Conservation (phyloP, 2,888 invertebrate species). For the Platynereis dumerilii region DNA sequence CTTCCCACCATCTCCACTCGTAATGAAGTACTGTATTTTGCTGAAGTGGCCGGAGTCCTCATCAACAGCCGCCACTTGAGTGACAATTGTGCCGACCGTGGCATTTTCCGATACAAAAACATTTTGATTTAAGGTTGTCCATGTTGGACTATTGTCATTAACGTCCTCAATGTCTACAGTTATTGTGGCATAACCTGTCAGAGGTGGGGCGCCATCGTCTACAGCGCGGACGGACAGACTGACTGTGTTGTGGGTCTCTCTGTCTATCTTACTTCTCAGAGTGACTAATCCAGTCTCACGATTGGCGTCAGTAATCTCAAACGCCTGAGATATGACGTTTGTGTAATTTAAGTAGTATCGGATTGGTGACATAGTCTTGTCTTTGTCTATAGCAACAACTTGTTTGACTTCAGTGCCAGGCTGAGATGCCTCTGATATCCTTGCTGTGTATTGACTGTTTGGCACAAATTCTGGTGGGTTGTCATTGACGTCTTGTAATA, state of each 20-base stretch:
- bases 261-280: slow-evolving; percentile 23
- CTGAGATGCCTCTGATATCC: slow-evolving; percentile 31
- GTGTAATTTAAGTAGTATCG: slow-evolving; percentile 27
- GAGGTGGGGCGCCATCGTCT: slow-evolving; percentile 24
- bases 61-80: slow-evolving; percentile 30
- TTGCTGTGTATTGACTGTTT: slow-evolving; percentile 14
- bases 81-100: slow-evolving; percentile 21
- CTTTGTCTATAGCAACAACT: slow-evolving; percentile 29
- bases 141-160: slow-evolving; percentile 58
- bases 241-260: slow-evolving; percentile 21
- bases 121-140: slow-evolving; percentile 17
- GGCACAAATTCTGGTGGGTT: slow-evolving; percentile 32
- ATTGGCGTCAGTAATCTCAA: slow-evolving; percentile 1
- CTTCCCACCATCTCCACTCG: slow-evolving; percentile 20
- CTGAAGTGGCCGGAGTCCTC: slow-evolving; percentile 30
- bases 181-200: slow-evolving; percentile 30
- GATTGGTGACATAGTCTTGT: slow-evolving; percentile 22
- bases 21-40: slow-evolving; percentile 30
- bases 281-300: slow-evolving; percentile 25
- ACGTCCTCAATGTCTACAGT: slow-evolving; percentile 43
- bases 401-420: slow-evolving; percentile 30
- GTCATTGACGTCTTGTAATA: slow-evolving; percentile 34
- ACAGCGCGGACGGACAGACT: slow-evolving; percentile 29
- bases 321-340: background rate
- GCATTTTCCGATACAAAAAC: slow-evolving; percentile 28